Base-by-base conservation (phyloP, 2,113 vertebrate species). In the Lynx canadensis region DNA sequence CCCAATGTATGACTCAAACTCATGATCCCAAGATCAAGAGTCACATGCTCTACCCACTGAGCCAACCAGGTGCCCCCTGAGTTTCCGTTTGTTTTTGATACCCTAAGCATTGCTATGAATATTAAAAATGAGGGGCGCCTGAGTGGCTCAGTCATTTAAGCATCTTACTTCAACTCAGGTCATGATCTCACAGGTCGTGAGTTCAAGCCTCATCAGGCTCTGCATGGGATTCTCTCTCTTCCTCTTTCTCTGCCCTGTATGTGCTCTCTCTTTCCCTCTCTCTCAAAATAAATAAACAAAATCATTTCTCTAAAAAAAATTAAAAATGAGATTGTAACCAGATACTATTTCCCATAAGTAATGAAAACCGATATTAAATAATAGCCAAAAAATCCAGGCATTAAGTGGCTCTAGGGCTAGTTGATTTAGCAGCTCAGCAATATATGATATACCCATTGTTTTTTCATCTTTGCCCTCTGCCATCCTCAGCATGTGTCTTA, bases 341-440 rank as follows among this genome's bases (percentile, higher is more conserved):
- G 48, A 79, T 71, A 36, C 14, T 82, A 78, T 79, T 91, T 27
- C 27, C 52, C 27, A 7, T 63, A 66, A 71, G 29, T 95, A 71
- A 65, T 71, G 65, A 94, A 91, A 92, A 68, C 68, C 14, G 11
- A 52, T 88, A 74, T 41, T 89, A 90, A 89, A 85, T 57, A 85
- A 68, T 55, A 93, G 88, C 50, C 19, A 23, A 55, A 80, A 95
- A 91, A 15, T 88, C 9, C 38, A 74, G 52, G 57, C 19, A 27
- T 52, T 38, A 71, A 87, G n/a, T 90, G n/a, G 23, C 31, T 80
- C 29, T 86, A 78, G 19, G 19, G 27, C 27, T 79, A 45, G 27
- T 60, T 88, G 57, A 89, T 38, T 93, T 82, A 91, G 84, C 29
- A 76, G 16, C 50, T 87, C 60, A 94, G 29, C 16, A 69, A 25